Percentiles rank a stretch among this genome's conserved stretches.
phyloP scores from a whole-genome alignment of 2,113 vertebrate genomes.

The Neomonachus schauinslandi region DNA sequence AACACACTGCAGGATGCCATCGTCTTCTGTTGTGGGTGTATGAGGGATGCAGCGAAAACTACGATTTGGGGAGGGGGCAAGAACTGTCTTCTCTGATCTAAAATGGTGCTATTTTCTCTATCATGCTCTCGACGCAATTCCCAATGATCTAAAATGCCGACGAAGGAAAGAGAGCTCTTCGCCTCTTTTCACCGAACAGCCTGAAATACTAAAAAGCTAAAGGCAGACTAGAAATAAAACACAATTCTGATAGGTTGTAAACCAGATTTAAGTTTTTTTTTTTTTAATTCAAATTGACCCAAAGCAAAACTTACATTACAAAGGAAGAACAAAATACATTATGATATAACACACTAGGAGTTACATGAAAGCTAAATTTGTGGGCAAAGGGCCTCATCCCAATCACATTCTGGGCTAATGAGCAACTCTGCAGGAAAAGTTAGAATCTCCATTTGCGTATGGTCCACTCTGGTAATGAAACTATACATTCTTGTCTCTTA shows the following conservation, averaged over 20 bases:
- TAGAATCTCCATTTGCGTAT: conserved; percentile 29
- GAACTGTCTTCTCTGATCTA: not conserved
- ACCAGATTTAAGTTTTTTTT: conserved; percentile 82
- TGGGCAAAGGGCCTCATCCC: conserved; percentile 73
- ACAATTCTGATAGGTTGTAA: conserved; percentile 73
- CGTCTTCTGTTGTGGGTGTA: not conserved
- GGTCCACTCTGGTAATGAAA: conserved; percentile 70
- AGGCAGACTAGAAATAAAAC: conserved; percentile 82
- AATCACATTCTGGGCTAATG: conserved; percentile 15
- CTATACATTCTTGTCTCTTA: conserved; percentile 60
- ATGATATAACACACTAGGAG: conserved; percentile 81
- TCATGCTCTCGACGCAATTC: not conserved
- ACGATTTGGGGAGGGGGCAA: not conserved
- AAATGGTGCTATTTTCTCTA: not conserved
- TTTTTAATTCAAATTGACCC: conserved; percentile 85
- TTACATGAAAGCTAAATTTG: conserved; percentile 81
- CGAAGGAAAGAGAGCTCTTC: not conserved
- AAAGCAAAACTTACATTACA: conserved; percentile 88
- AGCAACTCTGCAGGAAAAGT: conserved; percentile 57
- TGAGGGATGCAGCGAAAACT: not conserved
- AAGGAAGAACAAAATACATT: conserved; percentile 88
- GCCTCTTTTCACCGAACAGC: not conserved
- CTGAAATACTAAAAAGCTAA: conserved; percentile 66
- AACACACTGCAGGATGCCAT: no score
- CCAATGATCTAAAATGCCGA: not conserved